Base-by-base conservation (phyloP, 2,888 invertebrate genomes). In the Agelastica alni region DNA sequence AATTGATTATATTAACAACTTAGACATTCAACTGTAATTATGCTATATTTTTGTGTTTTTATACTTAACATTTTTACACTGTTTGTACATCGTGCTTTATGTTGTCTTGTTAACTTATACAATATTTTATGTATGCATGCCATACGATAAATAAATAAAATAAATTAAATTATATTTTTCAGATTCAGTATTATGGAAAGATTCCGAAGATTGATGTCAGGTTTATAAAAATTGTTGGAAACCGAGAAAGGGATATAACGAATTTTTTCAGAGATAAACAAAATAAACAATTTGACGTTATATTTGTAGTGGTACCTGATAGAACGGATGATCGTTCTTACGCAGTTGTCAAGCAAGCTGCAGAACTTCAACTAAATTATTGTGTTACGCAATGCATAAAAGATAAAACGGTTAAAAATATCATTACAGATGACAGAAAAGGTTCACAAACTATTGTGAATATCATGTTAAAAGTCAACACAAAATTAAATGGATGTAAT, bases 401-500 rank as follows among this genome's bases (percentile, higher is more conserved):
- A 76, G 62, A 73, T 0, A 60, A 56, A 1, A 86, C 85, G 0
- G 53, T 84, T 13, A n/a, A n/a, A n/a, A n/a, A n/a, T n/a, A n/a
- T n/a, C n/a, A n/a, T n/a, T n/a, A n/a, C n/a, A n/a, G n/a, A n/a
- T n/a, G 51, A 57, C 2, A 75, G 74, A 60, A 76, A 87, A 70
- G 87, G 84, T 61, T 66, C 68, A 0, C 79, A 85, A 49, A 89
- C 91, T 0, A 78, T 87, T 0, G 75, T 75, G 0, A 93, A 92
- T 69, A 87, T 93, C 55, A 71, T 91, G 10, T 74, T 91, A 0
- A 69, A 88, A 67, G 84, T 89, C 0, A 91, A 91, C 70, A 85
- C 91, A 0, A 96, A 96, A 75, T 70, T 94, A 51, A 91, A 91
- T 76, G 93, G 93, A 0, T 76, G 84, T 0, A 94, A 94, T 77